phyloP scores from a whole-genome alignment of 2,888 invertebrate genomes.

The Trichacis sp. region DNA sequence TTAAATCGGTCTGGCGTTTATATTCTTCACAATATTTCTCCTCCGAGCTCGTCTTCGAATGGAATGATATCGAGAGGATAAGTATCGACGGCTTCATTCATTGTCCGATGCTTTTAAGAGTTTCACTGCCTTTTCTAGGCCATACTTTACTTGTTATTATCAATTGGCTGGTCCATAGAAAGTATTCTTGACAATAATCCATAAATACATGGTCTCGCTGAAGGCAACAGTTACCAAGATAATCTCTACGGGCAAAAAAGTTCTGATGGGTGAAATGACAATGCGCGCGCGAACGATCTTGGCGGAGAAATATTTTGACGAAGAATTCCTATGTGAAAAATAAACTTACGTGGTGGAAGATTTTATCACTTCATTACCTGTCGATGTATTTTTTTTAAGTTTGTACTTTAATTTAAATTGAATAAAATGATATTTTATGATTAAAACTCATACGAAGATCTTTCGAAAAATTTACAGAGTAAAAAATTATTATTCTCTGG shows the following conservation, averaged over 20 bases:
- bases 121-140: conserved; percentile 35
- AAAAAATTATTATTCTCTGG: no score
- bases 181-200: conserved; percentile 33
- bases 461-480: no score
- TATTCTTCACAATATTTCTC: conserved; percentile 40
- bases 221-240: neutral
- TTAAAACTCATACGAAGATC: no score
- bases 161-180: conserved; percentile 35
- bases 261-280: neutral
- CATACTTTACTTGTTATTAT: conserved; percentile 40
- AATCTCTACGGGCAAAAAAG: neutral
- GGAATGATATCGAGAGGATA: conserved; percentile 49
- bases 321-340: neutral
- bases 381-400: no score
- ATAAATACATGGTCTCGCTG: conserved; percentile 26
- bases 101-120: conserved; percentile 62
- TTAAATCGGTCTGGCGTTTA: conserved; percentile 46
- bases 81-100: conserved; percentile 58
- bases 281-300: neutral
- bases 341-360: no score
- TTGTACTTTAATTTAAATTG: no score
- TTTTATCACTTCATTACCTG: no score
- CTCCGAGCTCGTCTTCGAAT: conserved; percentile 37
- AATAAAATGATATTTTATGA: no score
- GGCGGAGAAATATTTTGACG: neutral